Evolutionary conservation across 92 coral and sea anemone species (phyloP).

Genomic region (Parazoanthus darwini): DNA sequence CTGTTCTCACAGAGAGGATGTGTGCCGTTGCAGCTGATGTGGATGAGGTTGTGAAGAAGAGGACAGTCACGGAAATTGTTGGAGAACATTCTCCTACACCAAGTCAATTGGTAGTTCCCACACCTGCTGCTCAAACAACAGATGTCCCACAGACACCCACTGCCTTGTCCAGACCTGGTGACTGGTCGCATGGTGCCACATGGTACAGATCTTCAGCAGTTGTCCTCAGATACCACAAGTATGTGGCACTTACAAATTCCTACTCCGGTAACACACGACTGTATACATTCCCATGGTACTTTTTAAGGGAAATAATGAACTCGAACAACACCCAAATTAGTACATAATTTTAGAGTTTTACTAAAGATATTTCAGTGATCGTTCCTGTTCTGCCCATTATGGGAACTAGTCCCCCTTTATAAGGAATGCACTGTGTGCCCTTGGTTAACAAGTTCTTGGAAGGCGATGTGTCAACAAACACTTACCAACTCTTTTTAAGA

Average conservation of each 20-base stretch:
- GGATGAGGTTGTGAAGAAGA: neutral
- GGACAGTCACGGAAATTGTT: neutral
- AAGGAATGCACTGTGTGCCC: too few relatives aligned
- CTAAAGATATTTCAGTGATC: too few relatives aligned
- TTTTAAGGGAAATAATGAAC: too few relatives aligned
- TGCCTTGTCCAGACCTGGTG: conserved; percentile 57
- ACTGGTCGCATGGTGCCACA: conserved; percentile 88
- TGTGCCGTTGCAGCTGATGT: neutral
- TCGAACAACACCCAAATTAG: too few relatives aligned
- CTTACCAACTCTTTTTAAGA: too few relatives aligned
- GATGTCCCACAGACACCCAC: neutral
- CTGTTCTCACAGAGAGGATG: neutral
- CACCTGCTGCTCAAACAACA: conserved; percentile 11
- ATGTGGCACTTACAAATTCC: neutral
- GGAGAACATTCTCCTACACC: conserved; percentile 3
- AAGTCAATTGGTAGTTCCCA: conserved; percentile 13
- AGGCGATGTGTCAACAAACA: too few relatives aligned
- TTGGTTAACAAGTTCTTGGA: too few relatives aligned
- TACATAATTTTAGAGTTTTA: too few relatives aligned
- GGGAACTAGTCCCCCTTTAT: too few relatives aligned
- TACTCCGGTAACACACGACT: too few relatives aligned
- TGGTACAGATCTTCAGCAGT: conserved; percentile 98
- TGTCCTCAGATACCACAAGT: conserved; percentile 87
- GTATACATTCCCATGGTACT: too few relatives aligned
- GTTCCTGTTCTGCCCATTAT: too few relatives aligned